Percentiles rank a stretch among this genome's conserved stretches.
These are phyloP conservation scores for Euglossa dilemma DNA, from an alignment of 1,140 invertebrate species.

Conservation along the genomic window DNA sequence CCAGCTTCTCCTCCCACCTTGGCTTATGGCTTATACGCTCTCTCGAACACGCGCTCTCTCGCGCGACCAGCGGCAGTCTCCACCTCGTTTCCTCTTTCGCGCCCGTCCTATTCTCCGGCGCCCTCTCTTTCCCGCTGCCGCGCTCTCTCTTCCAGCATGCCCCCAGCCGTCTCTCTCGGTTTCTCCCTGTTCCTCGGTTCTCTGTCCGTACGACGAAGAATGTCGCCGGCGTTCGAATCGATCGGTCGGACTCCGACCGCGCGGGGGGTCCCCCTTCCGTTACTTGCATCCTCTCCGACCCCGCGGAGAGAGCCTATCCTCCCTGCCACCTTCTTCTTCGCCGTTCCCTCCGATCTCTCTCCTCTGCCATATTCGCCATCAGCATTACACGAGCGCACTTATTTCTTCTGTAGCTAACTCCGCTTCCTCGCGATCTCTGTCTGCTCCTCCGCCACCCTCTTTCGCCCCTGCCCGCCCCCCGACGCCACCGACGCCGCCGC, in stretches of 20 bases:
- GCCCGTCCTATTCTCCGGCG: conserved; percentile 40
- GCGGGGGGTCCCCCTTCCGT: conserved; percentile 55
- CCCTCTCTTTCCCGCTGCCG: conserved; percentile 33
- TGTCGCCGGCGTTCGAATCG: conserved; percentile 80
- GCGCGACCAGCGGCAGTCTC: conserved; percentile 41
- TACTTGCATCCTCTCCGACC: conserved; percentile 11
- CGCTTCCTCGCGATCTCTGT: conserved; percentile 72
- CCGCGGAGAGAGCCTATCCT: conserved; percentile 42
- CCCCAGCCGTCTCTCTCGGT: conserved; percentile 10
- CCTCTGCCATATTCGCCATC: conserved; percentile 80
- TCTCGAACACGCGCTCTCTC: conserved; percentile 29
- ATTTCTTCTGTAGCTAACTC: conserved; percentile 80
- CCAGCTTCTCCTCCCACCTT: conserved; percentile 44
- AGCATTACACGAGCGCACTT: conserved; percentile 80
- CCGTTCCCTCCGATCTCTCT: conserved; percentile 64
- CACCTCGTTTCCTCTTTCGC: conserved; percentile 53
- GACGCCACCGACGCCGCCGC: too few species aligned
- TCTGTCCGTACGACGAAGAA: conserved; percentile 74
- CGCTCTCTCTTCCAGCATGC: conserved; percentile 2
- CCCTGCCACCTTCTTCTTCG: conserved; percentile 44
- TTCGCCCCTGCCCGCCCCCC: conserved; percentile 39
- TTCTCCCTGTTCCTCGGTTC: conserved; percentile 47
- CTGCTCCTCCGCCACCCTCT: conserved; percentile 54
- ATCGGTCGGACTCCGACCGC: conserved; percentile 72
- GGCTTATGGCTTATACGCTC: conserved; percentile 41